These are phyloP conservation scores for Drosophila helvetica DNA, from an alignment of 2,888 invertebrate genomes.

Conservation along the genomic window DNA sequence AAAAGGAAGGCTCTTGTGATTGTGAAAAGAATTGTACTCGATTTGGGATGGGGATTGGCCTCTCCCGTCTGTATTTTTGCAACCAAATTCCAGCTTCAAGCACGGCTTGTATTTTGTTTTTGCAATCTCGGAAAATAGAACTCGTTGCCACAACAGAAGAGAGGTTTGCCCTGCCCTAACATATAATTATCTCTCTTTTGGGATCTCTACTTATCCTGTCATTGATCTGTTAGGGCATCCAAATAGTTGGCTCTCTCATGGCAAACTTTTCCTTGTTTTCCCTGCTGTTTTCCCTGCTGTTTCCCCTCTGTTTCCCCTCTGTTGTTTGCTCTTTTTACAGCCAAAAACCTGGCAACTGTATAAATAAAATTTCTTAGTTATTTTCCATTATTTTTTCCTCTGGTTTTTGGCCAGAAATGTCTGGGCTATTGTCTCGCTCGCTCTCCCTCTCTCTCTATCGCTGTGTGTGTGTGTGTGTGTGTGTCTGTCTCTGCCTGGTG, in stretches of 20 bases:
- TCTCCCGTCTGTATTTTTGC: too few species aligned
- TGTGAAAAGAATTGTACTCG: too few species aligned
- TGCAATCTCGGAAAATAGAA: too few species aligned
- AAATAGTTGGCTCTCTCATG: not conserved
- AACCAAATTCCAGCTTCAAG: too few species aligned
- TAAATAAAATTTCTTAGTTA: constrained; percentile 45
- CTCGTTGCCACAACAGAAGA: too few species aligned
- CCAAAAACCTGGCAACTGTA: constrained; percentile 51
- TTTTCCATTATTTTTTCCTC: constrained; percentile 23
- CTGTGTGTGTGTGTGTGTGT: constrained; percentile 5
- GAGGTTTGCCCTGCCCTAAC: too few species aligned
- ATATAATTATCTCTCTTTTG: not conserved
- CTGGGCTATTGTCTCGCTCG: constrained; percentile 2
- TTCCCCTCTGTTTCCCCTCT: constrained; percentile 29
- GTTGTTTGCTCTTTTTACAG: constrained; percentile 30
- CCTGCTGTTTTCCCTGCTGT: constrained; percentile 29
- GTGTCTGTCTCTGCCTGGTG: constrained; percentile 3
- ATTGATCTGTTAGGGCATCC: not conserved
- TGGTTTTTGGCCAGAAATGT: constrained; percentile 23
- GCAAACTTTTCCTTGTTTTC: not conserved
- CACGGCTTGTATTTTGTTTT: too few species aligned
- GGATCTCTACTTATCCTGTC: not conserved
- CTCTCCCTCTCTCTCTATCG: not conserved
- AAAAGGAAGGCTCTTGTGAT: not conserved
- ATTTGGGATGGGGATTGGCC: too few species aligned